These are phyloP conservation scores for Tachuris rubrigastra DNA, from an alignment of 2,113 vertebrate species.

Conservation along the genomic window DNA sequence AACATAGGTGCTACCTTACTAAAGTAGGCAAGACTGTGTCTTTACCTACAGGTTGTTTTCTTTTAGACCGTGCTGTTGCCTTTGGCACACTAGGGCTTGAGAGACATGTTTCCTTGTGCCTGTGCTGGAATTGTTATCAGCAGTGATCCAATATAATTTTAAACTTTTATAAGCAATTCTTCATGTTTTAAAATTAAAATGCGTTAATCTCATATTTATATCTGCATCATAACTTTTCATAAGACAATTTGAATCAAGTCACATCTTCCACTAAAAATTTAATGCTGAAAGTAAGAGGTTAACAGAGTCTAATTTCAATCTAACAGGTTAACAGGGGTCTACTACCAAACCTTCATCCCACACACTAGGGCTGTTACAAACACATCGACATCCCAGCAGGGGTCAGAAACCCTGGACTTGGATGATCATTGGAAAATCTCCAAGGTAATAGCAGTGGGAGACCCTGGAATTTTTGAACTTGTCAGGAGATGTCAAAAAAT, in stretches of 20 bases:
- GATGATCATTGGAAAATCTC: neutral
- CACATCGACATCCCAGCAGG: accelerated
- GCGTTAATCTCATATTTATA: neutral
- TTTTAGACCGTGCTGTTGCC: neutral
- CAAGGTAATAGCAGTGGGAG: neutral
- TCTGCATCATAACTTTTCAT: neutral
- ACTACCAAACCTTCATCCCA: neutral
- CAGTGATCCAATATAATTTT: neutral
- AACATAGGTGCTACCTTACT: neutral
- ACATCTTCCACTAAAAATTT: neutral
- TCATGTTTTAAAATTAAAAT: neutral
- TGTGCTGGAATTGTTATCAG: neutral
- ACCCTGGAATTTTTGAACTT: neutral
- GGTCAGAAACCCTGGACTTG: accelerated
- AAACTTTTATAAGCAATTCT: neutral
- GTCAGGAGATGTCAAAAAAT: neutral
- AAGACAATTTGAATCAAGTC: neutral
- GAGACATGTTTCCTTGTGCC: neutral
- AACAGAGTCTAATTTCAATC: neutral
- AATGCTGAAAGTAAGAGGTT: neutral
- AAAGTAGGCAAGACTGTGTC: neutral
- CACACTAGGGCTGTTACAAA: neutral
- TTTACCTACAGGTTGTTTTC: neutral
- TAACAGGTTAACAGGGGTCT: neutral
- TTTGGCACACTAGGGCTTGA: neutral